Base-by-base conservation (phyloP, 2,797 vertebrate species). In the Chloroceryle amazona region DNA sequence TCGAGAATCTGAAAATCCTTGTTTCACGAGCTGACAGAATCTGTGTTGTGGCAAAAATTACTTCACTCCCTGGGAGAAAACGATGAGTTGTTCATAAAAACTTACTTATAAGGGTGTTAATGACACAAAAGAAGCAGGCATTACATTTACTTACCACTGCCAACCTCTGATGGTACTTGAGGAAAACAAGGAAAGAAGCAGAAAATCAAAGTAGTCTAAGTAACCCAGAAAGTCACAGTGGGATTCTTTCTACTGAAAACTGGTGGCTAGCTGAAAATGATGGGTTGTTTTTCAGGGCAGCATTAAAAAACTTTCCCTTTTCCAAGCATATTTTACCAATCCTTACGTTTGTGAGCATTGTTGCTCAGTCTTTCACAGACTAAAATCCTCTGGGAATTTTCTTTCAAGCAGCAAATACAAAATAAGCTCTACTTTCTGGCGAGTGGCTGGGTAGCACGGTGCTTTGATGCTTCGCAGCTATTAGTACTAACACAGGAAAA, bases 101-200 rank as follows among this genome's bases (percentile, higher is more conserved):
- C 49, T 90, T 93, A 54, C n/a, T 84, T 91, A 68, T 86, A 76
- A 55, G 42, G 39, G 39, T 46, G 14, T 62, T 70, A 89, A 92
- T 82, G 62, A 70, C 58, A 72, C 0, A 1, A 51, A 88, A 81
- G 73, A 72, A 37, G 16, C 42, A 68, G 41, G 26, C 46, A 58
- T 68, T 92, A 68, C 61, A 75, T 95, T 86, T 86, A 61, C 89
- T 89, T 86, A 61, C 89, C 86, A 81, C 88, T 94, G 78, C 26
- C 66, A 81, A 68, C 39, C 35, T 11, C 26, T 6, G 8, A 84
- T 25, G 44, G 25, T 9, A 65, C 13, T 86, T 62, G 51, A 84
- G 66, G 55, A 90, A 92, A 94, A 68, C 33, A 63, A 86, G 12
- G 54, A 65, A 79, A 75, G 46, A 67, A 81, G 17, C 54, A 92